These are phyloP conservation scores for Noctua fimbriata DNA, from an alignment of 2,888 invertebrate genomes.

Conservation along the genomic window DNA sequence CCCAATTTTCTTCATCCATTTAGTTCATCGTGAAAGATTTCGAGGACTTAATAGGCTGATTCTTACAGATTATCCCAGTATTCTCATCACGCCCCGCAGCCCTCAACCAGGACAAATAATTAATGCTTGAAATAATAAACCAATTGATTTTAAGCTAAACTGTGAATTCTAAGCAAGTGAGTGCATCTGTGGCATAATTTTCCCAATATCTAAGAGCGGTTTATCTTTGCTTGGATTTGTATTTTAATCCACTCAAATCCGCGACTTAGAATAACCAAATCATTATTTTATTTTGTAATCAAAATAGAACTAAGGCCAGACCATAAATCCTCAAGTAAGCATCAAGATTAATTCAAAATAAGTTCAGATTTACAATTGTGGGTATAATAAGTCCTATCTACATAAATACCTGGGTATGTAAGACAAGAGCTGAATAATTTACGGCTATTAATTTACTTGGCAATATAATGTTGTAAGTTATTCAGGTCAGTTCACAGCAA, in stretches of 20 bases:
- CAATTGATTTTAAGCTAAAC: background rate
- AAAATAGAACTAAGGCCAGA: slow-evolving; percentile 21
- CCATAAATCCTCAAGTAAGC: slow-evolving; percentile 33
- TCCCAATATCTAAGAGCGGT: background rate
- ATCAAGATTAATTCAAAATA: slow-evolving; percentile 34
- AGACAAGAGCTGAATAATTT: slow-evolving; percentile 53
- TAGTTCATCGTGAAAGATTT: background rate
- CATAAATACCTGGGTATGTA: slow-evolving; percentile 18
- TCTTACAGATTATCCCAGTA: slow-evolving; percentile 15
- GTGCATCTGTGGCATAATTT: background rate
- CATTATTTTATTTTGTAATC: slow-evolving; percentile 37
- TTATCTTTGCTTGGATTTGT: slow-evolving; percentile 14
- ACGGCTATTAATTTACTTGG: slow-evolving; percentile 49
- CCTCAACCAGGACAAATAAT: slow-evolving; percentile 47
- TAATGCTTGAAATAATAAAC: slow-evolving; percentile 23
- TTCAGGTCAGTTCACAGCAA: slow-evolving; percentile 52
- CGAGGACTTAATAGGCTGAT: slow-evolving; percentile 12
- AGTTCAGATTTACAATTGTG: slow-evolving; percentile 46
- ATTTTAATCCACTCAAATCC: slow-evolving; percentile 26
- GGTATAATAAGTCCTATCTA: slow-evolving; percentile 17
- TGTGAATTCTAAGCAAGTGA: background rate
- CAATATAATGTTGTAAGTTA: slow-evolving; percentile 52
- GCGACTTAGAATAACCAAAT: slow-evolving; percentile 24
- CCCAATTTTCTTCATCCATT: background rate
- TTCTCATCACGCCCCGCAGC: slow-evolving; percentile 32